Percentiles rank a stretch among this genome's conserved stretches.
Evolutionary conservation across 2,797 vertebrate genomes (phyloP).

Genomic region (Spatula clypeata): DNA sequence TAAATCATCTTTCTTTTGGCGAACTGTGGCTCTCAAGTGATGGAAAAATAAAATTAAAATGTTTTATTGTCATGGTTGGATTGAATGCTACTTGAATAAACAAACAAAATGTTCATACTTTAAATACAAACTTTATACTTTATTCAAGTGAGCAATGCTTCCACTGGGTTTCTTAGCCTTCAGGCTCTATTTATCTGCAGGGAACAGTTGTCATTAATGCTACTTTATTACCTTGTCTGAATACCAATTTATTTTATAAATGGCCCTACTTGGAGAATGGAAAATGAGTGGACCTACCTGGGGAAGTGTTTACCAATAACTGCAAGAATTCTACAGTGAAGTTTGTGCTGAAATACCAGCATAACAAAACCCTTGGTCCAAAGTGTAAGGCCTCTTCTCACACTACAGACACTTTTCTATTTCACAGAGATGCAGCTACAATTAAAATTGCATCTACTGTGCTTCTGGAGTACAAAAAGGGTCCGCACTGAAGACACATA

Average conservation of each 20-base stretch:
- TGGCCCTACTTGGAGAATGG: background rate
- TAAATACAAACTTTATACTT: conserved; percentile 2
- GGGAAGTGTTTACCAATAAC: rapidly evolving
- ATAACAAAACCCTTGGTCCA: background rate
- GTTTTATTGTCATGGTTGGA: background rate
- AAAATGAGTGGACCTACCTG: background rate
- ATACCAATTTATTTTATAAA: conserved; percentile 32
- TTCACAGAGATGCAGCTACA: background rate
- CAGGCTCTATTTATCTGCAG: conserved; percentile 1
- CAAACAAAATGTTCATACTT: background rate
- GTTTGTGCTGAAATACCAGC: background rate
- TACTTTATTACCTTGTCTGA: background rate
- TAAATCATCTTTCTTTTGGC: background rate
- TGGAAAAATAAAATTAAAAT: background rate
- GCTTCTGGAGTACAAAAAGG: background rate
- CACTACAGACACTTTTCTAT: background rate
- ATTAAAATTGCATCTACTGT: background rate
- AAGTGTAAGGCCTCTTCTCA: background rate
- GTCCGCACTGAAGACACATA: background rate
- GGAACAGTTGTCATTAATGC: background rate
- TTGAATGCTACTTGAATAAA: conserved; percentile 14
- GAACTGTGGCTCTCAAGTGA: background rate
- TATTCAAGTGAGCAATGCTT: background rate
- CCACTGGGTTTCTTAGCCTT: background rate
- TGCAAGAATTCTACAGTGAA: background rate